A percentile compares a stretch with the other conserved stretches of the same genome.
Evolutionary conservation across 2,888 invertebrate species (phyloP).

Genomic region (Xanthia icteritia): DNA sequence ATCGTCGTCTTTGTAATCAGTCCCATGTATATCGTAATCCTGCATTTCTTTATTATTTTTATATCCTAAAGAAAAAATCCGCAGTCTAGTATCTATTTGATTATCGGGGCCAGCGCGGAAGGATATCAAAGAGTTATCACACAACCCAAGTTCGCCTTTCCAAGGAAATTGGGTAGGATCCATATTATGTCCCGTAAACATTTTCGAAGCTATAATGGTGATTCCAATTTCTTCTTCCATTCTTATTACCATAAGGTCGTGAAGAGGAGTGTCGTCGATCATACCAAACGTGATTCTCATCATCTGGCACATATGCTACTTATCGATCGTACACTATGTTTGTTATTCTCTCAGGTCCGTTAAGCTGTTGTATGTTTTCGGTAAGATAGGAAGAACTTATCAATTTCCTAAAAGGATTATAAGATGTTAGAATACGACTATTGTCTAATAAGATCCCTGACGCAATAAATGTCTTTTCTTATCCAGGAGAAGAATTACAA

Average conservation of each 20-base stretch:
- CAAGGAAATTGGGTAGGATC: neutral
- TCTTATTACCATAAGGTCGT: constrained; percentile 22
- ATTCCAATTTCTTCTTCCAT: constrained; percentile 11
- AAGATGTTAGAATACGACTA: constrained; percentile 27
- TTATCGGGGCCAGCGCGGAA: rapidly evolving
- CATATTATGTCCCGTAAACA: neutral
- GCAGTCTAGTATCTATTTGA: neutral
- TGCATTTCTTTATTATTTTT: neutral
- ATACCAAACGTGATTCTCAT: neutral
- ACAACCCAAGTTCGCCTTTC: neutral
- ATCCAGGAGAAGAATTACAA: neutral
- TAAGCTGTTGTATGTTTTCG: neutral
- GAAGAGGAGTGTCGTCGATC: constrained; percentile 5
- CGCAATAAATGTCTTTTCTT: constrained; percentile 9
- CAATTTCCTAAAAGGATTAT: constrained; percentile 16
- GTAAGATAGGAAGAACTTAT: rapidly evolving
- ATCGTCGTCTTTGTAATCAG: neutral
- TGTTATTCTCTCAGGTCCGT: neutral
- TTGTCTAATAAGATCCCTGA: constrained; percentile 8
- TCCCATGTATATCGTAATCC: neutral
- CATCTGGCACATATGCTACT: neutral
- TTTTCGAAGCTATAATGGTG: neutral
- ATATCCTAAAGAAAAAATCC: neutral
- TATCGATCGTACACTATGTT: constrained; percentile 9
- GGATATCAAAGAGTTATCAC: neutral